phyloP scores from a whole-genome alignment of 2,113 vertebrate species.

The Balaeniceps rex region DNA sequence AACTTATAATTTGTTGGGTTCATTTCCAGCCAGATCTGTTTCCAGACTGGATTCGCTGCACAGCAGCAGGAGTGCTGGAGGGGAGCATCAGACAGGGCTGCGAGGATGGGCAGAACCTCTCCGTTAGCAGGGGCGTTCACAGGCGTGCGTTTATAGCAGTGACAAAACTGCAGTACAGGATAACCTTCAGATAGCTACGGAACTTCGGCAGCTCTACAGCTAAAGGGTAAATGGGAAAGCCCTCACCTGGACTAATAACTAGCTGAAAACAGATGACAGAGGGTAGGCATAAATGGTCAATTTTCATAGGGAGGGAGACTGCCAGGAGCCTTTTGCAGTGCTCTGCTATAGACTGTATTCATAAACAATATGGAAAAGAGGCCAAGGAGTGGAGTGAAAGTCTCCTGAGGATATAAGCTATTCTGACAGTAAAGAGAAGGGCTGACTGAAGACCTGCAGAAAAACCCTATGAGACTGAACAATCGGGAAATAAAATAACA shows the following conservation, averaged over 20 bases:
- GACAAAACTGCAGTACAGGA: fast-evolving
- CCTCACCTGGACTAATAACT: fast-evolving
- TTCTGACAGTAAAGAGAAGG: neutral
- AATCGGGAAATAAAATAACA: neutral
- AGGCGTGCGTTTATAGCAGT: fast-evolving
- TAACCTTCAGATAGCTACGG: fast-evolving
- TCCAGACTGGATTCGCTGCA: fast-evolving
- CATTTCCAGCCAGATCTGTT: neutral
- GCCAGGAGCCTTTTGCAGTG: neutral
- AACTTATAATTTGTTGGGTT: neutral
- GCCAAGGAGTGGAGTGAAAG: neutral
- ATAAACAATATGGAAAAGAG: neutral
- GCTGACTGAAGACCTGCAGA: neutral
- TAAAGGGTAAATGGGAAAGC: neutral
- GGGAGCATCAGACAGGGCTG: neutral
- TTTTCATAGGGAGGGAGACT: neutral
- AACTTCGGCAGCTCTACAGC: neutral
- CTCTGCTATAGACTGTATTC: neutral
- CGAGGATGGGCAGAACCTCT: fast-evolving
- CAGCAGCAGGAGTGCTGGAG: neutral
- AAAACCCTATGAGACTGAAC: neutral
- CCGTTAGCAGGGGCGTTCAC: fast-evolving
- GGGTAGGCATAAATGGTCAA: neutral
- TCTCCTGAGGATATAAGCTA: neutral
- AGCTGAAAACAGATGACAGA: neutral